Base-by-base conservation (phyloP, 1,140 invertebrate species). In the Oscheius sp. region DNA sequence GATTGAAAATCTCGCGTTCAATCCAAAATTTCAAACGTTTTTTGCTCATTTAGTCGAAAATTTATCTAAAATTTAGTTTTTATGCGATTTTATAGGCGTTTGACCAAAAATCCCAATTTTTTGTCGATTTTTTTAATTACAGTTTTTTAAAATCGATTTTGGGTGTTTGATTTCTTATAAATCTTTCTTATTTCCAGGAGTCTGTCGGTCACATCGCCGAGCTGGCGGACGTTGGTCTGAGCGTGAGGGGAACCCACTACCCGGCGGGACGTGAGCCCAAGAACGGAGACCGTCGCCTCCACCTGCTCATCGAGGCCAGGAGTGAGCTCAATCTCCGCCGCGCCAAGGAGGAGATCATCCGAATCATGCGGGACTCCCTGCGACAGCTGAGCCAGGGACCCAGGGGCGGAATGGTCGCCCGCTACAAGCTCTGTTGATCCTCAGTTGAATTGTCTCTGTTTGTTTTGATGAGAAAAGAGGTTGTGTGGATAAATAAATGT, bases 191-290 rank as follows among this genome's bases (percentile, higher is more conserved):
- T 65, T 78, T 79, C 2, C 85, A 91, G 90, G 96, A 99, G 87
- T 94, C 95, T 1, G 86, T 99, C 63, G 94, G 94, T 1, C 94
- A 98, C 82, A 98, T 99, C 78, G 94, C 93, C 26, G 97, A 99
- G 85, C 99, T 97, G 86, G 97, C 95, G 0, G 97, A 99, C 86
- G 96, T 95, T 2, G 96, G 96, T 58, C 92, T 99, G 28, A 98
- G 95, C 0, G 96, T 99, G 0, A 88, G 96, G 36, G 97, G 97
- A n/a, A 97, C 95, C 0, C 99, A 94, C 84, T 93, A 94, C 59
- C 91, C 90, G 0, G 88, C 91, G 18, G 35, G 35, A 18, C 31
- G 61, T 26, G 85, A 86, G 34, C 87, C 89, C 23, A 86, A 85
- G 73, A 95, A 97, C 77, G 95, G 94, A 13, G 97, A 99, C 79